Base-by-base conservation (phyloP, 2,888 invertebrate species). In the Dioctria linearis region DNA sequence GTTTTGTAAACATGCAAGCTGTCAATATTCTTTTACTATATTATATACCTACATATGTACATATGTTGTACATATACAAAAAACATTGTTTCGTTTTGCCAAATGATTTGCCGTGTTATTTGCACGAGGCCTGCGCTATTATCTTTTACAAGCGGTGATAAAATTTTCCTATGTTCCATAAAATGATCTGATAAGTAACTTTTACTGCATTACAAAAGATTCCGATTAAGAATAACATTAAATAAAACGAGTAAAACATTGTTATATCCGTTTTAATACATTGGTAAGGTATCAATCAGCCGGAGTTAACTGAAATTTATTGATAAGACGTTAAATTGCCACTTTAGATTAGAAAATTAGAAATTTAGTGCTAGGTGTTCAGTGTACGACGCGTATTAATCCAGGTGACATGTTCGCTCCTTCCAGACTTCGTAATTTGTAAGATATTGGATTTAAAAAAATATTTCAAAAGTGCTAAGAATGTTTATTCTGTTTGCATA, bases 261-360 rank as follows among this genome's bases (percentile, higher is more conserved):
- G 13, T 40, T 3, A 25, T 59, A 75, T 75, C 59, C 39, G 54
- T 39, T 59, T 75, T 13, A 59, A 75, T 59, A 75, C 59, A 75
- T 25, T 57, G 57, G 11, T 59, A 59, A 59, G n/a, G 57, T 75
- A 76, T 76, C 76, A 76, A 63, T 61, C 37, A 40, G 11, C 39
- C 25, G 25, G 39, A 13, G 63, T 61, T 76, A 63, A 76, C 63
- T 59, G 63, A 76, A 76, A 63, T 76, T 46, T 46, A 63, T 49
- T 43, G 76, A 76, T 76, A 76, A 76, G 61, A 43, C 49, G 1
- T 63, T 49, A 49, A 75, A 42, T 46, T 39, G 51, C 5, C 63
- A 37, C 37, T 63, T 63, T 63, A 39, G 37, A 63, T 63, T 63
- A 5, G 11, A 59, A 46, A 46, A n/a, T n/a, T n/a, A n/a, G n/a